Percentiles rank a stretch among this genome's conserved stretches.
phyloP scores from a whole-genome alignment of 2,113 vertebrate species.

The Sapajus apella region DNA sequence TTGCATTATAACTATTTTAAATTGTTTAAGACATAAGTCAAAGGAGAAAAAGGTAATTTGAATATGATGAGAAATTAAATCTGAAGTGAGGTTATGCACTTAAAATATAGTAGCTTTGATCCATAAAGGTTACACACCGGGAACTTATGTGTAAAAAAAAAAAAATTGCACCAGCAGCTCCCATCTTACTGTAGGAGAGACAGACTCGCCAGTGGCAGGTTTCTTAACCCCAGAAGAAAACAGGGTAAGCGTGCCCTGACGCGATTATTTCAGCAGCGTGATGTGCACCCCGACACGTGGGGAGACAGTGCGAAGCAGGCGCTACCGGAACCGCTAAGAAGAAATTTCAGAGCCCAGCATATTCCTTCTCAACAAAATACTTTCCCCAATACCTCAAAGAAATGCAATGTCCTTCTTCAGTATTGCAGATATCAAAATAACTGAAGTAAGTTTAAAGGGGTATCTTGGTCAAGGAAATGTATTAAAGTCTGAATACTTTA shows the following conservation, averaged over 20 bases:
- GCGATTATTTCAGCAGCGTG: not conserved
- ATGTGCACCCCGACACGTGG: not conserved
- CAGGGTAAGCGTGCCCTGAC: not conserved
- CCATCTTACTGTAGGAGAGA: not conserved
- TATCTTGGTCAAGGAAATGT: not conserved
- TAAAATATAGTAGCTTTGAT: not conserved
- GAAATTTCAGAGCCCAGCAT: not conserved
- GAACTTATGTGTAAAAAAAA: not conserved
- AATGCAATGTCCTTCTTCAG: not conserved
- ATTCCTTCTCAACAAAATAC: not conserved
- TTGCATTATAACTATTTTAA: not conserved
- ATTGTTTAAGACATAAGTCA: not conserved
- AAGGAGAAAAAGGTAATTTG: not conserved
- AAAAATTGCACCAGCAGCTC: not conserved
- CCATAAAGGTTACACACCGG: accelerated
- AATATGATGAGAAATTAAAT: not conserved
- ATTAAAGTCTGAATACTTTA: not conserved
- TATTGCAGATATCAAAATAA: not conserved
- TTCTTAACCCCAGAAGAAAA: not conserved
- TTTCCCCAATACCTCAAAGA: not conserved
- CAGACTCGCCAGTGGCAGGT: not conserved
- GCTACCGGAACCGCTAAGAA: no score
- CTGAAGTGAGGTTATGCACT: not conserved
- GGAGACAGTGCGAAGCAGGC: not conserved
- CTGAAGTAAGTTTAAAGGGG: not conserved